Evolutionary conservation across 2,797 vertebrate species (phyloP).

Genomic region (Catamblyrhynchus diadema): DNA sequence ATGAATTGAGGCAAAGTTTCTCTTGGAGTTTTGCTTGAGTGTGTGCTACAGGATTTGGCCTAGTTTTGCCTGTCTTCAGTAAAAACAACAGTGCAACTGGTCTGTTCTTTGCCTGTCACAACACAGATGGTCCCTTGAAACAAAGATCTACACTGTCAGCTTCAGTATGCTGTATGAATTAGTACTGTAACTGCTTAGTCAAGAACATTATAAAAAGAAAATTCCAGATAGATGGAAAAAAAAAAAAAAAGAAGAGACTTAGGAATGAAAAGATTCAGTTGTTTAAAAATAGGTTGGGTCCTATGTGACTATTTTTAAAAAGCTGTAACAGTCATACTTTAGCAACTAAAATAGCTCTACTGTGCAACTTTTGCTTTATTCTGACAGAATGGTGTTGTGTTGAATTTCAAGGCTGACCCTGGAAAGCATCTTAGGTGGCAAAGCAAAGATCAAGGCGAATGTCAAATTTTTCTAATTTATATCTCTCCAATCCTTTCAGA

Average conservation of each 20-base stretch:
- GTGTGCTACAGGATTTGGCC: neutral
- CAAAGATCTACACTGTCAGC: neutral
- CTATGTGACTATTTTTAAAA: slow-evolving; percentile 19
- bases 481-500: neutral
- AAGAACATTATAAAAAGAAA: slow-evolving; percentile 26
- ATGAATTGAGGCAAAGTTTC: neutral
- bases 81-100: neutral
- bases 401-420: slow-evolving; percentile 50
- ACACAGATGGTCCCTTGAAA: neutral
- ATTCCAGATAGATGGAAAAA: neutral
- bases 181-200: slow-evolving; percentile 14
- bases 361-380: slow-evolving; percentile 8
- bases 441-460: slow-evolving; percentile 39
- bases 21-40: neutral
- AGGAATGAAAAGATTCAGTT: slow-evolving; percentile 47
- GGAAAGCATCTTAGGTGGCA: slow-evolving; percentile 35
- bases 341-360: slow-evolving; percentile 9
- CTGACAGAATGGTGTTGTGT: neutral
- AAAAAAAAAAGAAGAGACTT: slow-evolving; percentile 1
- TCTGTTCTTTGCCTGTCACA: neutral
- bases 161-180: neutral
- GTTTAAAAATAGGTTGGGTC: slow-evolving; percentile 58
- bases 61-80: neutral
- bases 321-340: neutral
- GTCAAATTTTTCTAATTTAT: slow-evolving; percentile 18